Evolutionary conservation across 1,140 invertebrate genomes (phyloP), one percentile per base, ranked within the genome.

Genomic region (Matsumurasca onukii): DNA sequence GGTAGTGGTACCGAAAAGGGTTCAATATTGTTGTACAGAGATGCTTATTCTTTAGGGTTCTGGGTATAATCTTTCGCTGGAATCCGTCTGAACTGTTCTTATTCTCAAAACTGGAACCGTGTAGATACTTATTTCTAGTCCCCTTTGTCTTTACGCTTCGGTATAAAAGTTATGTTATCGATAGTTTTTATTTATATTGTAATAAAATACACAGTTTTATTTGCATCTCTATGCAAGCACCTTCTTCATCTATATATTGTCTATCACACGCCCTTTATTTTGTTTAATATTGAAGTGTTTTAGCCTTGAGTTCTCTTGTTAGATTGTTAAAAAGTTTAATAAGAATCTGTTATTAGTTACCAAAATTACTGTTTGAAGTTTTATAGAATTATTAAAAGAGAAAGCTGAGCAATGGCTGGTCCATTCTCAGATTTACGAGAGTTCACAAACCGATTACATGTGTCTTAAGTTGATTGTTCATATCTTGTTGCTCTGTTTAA

Each of bases 71-170:
- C 66, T 68, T 55, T 61, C 45, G 66, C 57, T 55, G 39, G 39
- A 57, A 22, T 59, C 52, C 52, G 51, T 59, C 51, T 68, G 27
- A 34, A 34, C 52, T 68, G n/a, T 31, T 57, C 34, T 25, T 39
- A 49, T 68, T 59, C 39, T 59, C n/a, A 25, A 59, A 34, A 59
- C 51, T 68, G 48, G 22, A 39, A 57, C 31, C 25, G 31, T 59
- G 25, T 57, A 34, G 29, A 68, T 68, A 59, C 25, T 55, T 39
- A 34, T 68, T 68, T 68, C 66, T 68, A 68, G 66, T 68, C 66
- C 49, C 66, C n/a, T n/a, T 39, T 31, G 55, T 61, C 66, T 39
- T 61, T 59, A 57, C 31, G 34, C 55, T 68, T 31, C 17, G 22
- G 63, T 65, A 48, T 65, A 39, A 48, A 48, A 24, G 31, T 65